These are phyloP conservation scores for Centropus unirufus DNA, from an alignment of 2,113 vertebrate species.

Conservation along the genomic window DNA sequence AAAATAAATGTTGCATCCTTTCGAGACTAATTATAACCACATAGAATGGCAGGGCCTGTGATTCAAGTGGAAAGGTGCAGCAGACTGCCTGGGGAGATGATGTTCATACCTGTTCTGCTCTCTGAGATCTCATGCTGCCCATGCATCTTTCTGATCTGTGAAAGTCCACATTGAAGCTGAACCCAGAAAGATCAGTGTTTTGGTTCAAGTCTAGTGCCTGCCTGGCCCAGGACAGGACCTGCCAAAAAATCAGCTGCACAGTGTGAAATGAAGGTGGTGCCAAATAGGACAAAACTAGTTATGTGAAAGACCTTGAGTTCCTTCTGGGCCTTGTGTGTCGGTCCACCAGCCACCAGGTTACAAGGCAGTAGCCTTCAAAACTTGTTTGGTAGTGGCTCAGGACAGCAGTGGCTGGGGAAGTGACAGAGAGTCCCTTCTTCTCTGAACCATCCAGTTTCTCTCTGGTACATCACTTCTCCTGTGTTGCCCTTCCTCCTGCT, in stretches of 20 bases:
- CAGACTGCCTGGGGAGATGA: background rate
- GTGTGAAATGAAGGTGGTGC: background rate
- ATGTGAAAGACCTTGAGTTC: background rate
- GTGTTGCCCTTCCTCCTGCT: background rate
- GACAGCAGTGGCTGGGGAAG: background rate
- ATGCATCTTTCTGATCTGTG: background rate
- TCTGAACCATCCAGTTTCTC: background rate
- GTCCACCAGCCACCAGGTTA: background rate
- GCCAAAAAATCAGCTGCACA: background rate
- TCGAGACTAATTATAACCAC: constrained; percentile 39
- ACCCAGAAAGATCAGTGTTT: background rate
- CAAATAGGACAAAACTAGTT: background rate
- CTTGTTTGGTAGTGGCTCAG: background rate
- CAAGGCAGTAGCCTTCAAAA: background rate
- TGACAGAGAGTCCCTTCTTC: background rate
- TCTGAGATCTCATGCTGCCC: background rate
- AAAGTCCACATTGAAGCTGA: background rate
- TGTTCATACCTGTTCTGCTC: background rate
- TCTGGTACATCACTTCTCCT: background rate
- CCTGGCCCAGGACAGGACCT: background rate
- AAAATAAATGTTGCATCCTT: constrained; percentile 63
- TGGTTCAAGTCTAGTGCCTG: background rate
- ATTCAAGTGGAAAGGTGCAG: background rate
- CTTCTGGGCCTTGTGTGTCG: background rate
- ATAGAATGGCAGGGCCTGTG: background rate